These are phyloP conservation scores for Spodoptera litura DNA, from an alignment of 1,140 invertebrate species.

Conservation along the genomic window DNA sequence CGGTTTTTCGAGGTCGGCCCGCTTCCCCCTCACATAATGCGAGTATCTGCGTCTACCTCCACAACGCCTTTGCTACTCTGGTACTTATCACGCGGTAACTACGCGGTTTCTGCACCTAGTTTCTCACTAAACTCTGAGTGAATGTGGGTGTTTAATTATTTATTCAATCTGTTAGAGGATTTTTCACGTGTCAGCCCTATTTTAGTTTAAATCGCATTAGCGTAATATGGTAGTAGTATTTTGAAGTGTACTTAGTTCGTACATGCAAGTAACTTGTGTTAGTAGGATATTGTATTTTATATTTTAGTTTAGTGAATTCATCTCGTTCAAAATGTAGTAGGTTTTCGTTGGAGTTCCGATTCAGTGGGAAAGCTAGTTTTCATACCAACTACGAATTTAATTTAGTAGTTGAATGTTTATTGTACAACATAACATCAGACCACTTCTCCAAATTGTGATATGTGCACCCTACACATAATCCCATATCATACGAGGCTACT, in stretches of 20 bases:
- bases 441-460: no score
- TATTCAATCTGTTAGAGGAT: conserved; percentile 53
- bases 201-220: conserved; percentile 44
- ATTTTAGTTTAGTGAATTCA: no score
- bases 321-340: no score
- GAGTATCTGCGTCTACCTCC: conserved; percentile 63
- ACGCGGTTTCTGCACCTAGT: conserved; percentile 65
- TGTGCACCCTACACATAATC: no score
- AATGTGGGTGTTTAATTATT: conserved; percentile 61
- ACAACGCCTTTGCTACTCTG: conserved; percentile 58
- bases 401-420: no score
- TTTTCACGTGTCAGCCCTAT: conserved; percentile 31
- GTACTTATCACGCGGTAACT: conserved; percentile 59
- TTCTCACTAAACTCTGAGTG: conserved; percentile 49
- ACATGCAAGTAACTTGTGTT: background rate
- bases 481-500: no score
- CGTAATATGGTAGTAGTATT: conserved; percentile 1
- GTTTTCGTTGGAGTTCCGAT: no score
- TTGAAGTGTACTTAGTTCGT: conserved; percentile 9
- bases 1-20: conserved; percentile 78
- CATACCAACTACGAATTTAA: no score
- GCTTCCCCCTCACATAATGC: conserved; percentile 66
- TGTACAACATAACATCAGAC: no score
- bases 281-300: background rate
- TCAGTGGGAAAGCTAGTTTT: no score